Evolutionary conservation across 2,113 vertebrate species (phyloP).

Genomic region (Colaptes auratus): DNA sequence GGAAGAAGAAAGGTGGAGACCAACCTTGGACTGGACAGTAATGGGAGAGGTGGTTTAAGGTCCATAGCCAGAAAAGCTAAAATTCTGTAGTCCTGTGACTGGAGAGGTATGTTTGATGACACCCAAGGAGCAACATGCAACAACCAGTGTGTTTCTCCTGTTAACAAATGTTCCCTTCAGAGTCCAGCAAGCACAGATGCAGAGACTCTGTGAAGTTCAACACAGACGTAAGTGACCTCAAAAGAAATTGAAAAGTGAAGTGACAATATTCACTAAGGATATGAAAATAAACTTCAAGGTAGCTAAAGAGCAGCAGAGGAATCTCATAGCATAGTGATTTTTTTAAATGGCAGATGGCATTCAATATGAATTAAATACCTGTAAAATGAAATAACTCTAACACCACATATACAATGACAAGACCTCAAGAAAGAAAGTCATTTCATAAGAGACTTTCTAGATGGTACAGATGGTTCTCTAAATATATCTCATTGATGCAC

Average conservation of each 20-base stretch:
- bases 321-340: not conserved
- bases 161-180: not conserved
- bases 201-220: not conserved
- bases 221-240: not conserved
- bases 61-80: not conserved
- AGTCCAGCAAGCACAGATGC: not conserved
- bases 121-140: not conserved
- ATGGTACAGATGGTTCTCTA: not conserved
- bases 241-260: not conserved
- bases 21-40: not conserved
- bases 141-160: not conserved
- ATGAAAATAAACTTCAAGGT: not conserved
- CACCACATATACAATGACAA: not conserved
- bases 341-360: not conserved
- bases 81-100: not conserved
- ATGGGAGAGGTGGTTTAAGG: not conserved
- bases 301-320: not conserved
- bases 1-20: not conserved
- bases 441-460: not conserved
- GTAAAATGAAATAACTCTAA: not conserved
- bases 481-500: not conserved
- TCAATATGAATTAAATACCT: not conserved
- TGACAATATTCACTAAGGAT: not conserved
- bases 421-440: not conserved
- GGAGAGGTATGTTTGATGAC: not conserved